phyloP scores from a whole-genome alignment of 2,888 invertebrate genomes.

The Caenorhabditis becei region DNA sequence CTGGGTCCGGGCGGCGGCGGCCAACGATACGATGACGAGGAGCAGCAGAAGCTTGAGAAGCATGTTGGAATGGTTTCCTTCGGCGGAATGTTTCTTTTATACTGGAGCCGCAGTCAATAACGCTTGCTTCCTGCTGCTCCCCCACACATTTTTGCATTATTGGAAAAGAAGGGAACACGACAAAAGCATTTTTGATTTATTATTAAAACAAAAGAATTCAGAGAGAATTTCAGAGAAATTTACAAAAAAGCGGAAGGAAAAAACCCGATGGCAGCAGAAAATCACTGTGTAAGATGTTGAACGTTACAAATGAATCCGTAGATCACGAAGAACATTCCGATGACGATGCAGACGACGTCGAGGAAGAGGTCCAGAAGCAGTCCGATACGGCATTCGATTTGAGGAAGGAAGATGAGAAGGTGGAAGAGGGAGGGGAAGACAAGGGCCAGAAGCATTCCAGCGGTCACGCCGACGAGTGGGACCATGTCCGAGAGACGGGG shows the following conservation, averaged over 20 bases:
- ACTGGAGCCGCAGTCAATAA: neutral
- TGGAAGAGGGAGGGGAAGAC: conserved; percentile 78
- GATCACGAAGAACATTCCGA: conserved; percentile 63
- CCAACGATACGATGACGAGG: conserved; percentile 19
- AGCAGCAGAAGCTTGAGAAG: conserved; percentile 37
- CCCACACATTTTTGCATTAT: conserved; percentile 18
- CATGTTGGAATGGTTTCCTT: conserved; percentile 31
- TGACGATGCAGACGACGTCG: conserved; percentile 56
- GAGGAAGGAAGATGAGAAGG: conserved; percentile 74
- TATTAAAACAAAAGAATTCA: conserved; percentile 10
- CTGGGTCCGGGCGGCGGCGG: conserved; percentile 26
- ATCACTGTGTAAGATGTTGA: conserved; percentile 42
- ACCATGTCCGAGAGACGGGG: conserved; percentile 80
- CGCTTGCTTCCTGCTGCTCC: conserved; percentile 11
- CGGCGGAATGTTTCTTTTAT: neutral
- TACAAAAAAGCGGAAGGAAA: neutral
- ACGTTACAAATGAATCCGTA: conserved; percentile 55
- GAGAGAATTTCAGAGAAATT: too few relatives aligned
- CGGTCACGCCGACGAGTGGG: conserved; percentile 79
- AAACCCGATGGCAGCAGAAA: conserved; percentile 11
- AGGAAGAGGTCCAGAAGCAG: conserved; percentile 44
- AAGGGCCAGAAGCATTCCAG: conserved; percentile 80
- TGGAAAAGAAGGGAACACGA: neutral
- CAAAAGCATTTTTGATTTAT: conserved; percentile 21
- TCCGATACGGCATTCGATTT: conserved; percentile 47